Evolutionary conservation across 2,113 vertebrate species (phyloP).

Genomic region (Stigmatopora nigra): DNA sequence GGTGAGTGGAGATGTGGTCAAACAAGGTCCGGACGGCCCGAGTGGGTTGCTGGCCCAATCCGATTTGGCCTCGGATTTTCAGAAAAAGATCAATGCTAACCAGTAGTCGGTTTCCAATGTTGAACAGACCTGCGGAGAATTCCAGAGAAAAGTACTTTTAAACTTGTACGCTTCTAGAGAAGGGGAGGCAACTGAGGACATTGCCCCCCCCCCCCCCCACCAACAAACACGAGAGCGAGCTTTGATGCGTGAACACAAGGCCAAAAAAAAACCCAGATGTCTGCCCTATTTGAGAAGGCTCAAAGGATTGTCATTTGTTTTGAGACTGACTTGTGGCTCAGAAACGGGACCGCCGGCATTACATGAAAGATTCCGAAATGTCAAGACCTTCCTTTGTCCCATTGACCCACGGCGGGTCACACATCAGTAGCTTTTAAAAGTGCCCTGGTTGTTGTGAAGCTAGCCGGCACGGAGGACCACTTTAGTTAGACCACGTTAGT

Average conservation of each 20-base stretch:
- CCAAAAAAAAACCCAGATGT: no score
- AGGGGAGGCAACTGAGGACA: not conserved
- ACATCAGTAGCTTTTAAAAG: no score
- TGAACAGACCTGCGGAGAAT: constrained; percentile 82
- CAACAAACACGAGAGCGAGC: not conserved
- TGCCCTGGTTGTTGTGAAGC: no score
- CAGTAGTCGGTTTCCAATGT: constrained; percentile 87
- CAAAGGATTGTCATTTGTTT: no score
- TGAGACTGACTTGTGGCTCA: no score
- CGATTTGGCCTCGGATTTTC: constrained; percentile 82
- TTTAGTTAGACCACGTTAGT: not conserved
- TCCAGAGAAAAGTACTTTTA: not conserved
- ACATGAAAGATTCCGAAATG: no score
- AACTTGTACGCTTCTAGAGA: not conserved
- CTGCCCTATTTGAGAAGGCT: no score
- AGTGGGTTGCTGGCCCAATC: constrained; percentile 79
- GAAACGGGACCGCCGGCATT: no score
- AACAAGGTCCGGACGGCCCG: constrained; percentile 71
- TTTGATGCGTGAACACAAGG: not conserved
- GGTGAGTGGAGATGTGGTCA: constrained; percentile 76
- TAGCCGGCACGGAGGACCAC: no score
- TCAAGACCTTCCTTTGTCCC: no score
- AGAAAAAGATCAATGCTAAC: constrained; percentile 92
- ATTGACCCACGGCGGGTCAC: no score
- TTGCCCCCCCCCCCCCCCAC: no score